phyloP scores from a whole-genome alignment of 2,797 vertebrate species.

The Hipposideros larvatus region DNA sequence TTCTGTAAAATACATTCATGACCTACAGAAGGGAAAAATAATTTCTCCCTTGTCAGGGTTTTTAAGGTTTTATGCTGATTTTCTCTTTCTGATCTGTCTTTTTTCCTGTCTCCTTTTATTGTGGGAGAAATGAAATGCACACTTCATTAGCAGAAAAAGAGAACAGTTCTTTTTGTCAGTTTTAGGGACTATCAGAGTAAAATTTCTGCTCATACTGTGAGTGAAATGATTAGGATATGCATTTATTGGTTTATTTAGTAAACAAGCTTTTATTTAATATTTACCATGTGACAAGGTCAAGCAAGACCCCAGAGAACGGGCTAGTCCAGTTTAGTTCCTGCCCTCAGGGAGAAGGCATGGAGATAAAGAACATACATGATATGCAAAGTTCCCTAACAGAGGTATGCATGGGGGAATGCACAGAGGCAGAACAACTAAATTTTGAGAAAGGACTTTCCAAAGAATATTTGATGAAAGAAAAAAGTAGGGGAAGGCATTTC shows the following conservation, averaged over 20 bases:
- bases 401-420: fast-evolving
- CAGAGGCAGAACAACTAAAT: neutral
- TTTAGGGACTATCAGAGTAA: neutral
- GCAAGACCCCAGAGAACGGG: neutral
- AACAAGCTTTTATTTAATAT: conserved; percentile 12
- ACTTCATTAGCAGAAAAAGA: neutral
- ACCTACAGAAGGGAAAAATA: neutral
- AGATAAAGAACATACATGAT: neutral
- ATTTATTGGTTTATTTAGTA: neutral
- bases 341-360: neutral
- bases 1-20: neutral
- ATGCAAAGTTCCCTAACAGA: neutral
- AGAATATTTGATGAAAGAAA: neutral
- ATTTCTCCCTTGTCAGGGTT: neutral
- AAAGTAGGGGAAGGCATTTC: neutral
- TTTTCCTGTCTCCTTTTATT: neutral
- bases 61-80: neutral
- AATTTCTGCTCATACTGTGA: neutral
- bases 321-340: neutral
- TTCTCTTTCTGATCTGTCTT: neutral
- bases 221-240: neutral
- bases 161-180: neutral
- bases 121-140: neutral
- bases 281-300: neutral
- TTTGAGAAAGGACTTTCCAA: neutral